These are phyloP conservation scores for Ophioninae sp. DNA, from an alignment of 2,888 invertebrate species.

Conservation along the genomic window DNA sequence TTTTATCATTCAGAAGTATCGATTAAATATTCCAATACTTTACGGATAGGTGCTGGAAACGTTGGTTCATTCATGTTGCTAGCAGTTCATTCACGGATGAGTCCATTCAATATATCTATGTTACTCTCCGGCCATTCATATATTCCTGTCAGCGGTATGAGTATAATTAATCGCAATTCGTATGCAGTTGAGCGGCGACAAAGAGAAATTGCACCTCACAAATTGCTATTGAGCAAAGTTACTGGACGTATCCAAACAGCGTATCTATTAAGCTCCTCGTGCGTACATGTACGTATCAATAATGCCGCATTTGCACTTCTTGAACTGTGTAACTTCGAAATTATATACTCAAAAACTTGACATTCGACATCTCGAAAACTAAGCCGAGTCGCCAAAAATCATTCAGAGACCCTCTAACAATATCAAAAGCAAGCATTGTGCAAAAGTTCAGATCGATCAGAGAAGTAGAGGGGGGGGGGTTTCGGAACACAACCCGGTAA, in stretches of 20 bases:
- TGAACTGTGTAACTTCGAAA: neutral
- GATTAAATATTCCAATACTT: neutral
- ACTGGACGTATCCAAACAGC: neutral
- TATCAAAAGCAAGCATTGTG: too few species aligned
- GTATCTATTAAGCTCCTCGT: slow-evolving; percentile 12
- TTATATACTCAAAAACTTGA: neutral
- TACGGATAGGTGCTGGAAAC: neutral
- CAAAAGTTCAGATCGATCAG: too few species aligned
- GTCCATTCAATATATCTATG: neutral
- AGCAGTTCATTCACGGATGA: neutral
- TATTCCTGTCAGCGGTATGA: neutral
- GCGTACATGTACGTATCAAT: neutral
- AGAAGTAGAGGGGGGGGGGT: too few species aligned
- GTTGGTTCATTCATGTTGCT: neutral
- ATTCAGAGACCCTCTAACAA: too few species aligned
- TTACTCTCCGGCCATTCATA: neutral
- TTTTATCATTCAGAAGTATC: too few species aligned
- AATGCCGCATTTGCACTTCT: neutral
- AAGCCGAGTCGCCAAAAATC: too few species aligned
- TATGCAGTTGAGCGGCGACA: slow-evolving; percentile 1
- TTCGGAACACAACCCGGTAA: too few species aligned
- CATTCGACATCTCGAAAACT: too few species aligned
- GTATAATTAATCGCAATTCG: slow-evolving; percentile 34
- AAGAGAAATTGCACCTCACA: slow-evolving; percentile 26
- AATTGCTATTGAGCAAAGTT: neutral